Conservation (phyloP, 2,797 vertebrate genomes). For the Malacoctenus gilli region DNA sequence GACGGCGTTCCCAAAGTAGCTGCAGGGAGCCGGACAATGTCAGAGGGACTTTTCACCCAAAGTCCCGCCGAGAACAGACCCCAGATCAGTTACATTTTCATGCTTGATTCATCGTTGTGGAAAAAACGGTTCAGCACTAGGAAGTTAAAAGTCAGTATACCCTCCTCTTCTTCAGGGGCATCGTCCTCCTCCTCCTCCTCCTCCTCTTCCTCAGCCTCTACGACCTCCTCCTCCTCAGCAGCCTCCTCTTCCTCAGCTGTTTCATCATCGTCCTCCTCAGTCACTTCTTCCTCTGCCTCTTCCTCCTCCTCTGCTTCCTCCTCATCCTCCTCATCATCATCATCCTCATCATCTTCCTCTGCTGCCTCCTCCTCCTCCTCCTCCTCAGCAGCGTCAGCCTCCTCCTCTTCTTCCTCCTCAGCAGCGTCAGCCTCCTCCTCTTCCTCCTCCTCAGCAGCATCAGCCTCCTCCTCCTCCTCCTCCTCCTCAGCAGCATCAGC, state of each 20-base stretch:
- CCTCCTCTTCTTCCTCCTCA: slow-evolving; percentile 50
- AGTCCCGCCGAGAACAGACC: background rate
- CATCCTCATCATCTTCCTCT: background rate
- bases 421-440: slow-evolving; percentile 42
- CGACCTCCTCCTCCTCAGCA: slow-evolving; percentile 3
- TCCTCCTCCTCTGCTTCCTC: background rate
- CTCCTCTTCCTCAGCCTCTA: background rate
- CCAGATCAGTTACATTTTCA: too few relatives aligned
- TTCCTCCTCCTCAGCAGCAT: slow-evolving; percentile 24
- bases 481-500: fast-evolving
- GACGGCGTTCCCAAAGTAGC: slow-evolving; percentile 25
- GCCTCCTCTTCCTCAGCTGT: background rate
- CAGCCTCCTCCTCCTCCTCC: background rate
- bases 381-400: slow-evolving; percentile 2
- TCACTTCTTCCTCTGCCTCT: fast-evolving
- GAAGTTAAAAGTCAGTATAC: slow-evolving; percentile 5
- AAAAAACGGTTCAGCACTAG: too few relatives aligned
- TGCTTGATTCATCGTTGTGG: too few relatives aligned
- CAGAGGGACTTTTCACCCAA: too few relatives aligned
- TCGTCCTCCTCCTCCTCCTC: background rate
- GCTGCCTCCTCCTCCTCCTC: slow-evolving; percentile 8
- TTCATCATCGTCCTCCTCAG: background rate
- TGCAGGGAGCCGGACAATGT: background rate
- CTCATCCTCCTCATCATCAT: fast-evolving
- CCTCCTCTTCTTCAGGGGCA: background rate